A percentile compares a stretch with the other conserved stretches of the same genome.
phyloP scores from a whole-genome alignment of 2,113 vertebrate genomes.

The Triplophysa dalaica region DNA sequence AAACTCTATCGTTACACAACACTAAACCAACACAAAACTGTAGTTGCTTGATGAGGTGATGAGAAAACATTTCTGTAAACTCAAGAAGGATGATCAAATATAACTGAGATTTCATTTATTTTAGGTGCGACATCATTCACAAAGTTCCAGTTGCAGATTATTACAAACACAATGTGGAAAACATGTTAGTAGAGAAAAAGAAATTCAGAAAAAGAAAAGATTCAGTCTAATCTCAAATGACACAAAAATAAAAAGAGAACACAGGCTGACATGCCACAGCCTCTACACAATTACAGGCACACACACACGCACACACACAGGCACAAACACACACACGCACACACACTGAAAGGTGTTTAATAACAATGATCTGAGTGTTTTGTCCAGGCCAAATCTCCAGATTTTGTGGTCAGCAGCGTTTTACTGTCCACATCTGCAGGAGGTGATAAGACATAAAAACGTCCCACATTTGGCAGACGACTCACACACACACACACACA shows the following conservation, averaged over 20 bases:
- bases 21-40: no score
- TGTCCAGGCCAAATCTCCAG: conserved; percentile 30
- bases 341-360: conserved; percentile 66
- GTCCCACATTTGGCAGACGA: conserved; percentile 39
- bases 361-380: conserved; percentile 56
- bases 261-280: background rate
- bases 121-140: no score
- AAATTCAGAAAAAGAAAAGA: no score
- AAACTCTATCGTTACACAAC: no score
- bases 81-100: no score
- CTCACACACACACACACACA: conserved; percentile 43
- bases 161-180: no score
- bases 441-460: conserved; percentile 57
- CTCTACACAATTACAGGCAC: conserved; percentile 45
- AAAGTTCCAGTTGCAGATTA: no score
- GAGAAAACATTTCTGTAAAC: no score
- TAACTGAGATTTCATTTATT: no score
- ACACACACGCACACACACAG: conserved; percentile 42
- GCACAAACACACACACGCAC: conserved; percentile 24
- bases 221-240: background rate
- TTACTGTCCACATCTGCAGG: conserved; percentile 53
- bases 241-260: no score
- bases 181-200: background rate
- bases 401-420: conserved; percentile 55
- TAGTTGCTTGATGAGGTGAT: no score